phyloP scores from a whole-genome alignment of 2,113 vertebrate species.

The Mola mola region DNA sequence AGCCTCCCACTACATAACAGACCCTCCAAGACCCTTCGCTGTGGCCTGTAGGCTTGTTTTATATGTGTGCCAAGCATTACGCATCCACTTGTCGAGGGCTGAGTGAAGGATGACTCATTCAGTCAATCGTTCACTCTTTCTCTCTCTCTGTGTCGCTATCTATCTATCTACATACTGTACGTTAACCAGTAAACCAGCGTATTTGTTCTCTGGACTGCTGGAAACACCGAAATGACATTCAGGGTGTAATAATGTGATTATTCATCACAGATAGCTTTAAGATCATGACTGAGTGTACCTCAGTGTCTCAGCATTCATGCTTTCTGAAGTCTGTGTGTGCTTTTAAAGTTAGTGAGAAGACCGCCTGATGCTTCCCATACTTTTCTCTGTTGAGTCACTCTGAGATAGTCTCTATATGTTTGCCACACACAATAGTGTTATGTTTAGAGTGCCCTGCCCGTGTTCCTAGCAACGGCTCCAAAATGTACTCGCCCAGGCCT shows the following conservation, averaged over 20 bases:
- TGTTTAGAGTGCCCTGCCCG: slow-evolving; percentile 21
- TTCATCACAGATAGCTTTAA: too few species aligned
- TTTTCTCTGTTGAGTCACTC: too few species aligned
- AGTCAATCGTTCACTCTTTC: not conserved
- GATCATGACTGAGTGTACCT: too few species aligned
- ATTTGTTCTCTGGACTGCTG: slow-evolving; percentile 44
- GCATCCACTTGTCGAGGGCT: slow-evolving; percentile 43
- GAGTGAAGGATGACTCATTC: slow-evolving; percentile 63
- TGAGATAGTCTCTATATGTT: too few species aligned
- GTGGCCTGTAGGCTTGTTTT: slow-evolving; percentile 59
- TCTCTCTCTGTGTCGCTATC: not conserved
- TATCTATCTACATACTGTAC: too few species aligned
- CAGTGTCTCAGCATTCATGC: too few species aligned
- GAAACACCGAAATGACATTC: slow-evolving; percentile 66
- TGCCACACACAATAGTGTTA: too few species aligned
- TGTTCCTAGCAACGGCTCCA: slow-evolving; percentile 15
- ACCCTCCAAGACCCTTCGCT: slow-evolving; percentile 54
- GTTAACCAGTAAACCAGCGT: slow-evolving; percentile 36
- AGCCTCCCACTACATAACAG: slow-evolving; percentile 69
- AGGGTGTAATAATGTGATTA: slow-evolving; percentile 54
- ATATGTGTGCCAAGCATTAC: slow-evolving; percentile 56
- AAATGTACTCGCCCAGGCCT: slow-evolving; percentile 35
- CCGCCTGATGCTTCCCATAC: too few species aligned
- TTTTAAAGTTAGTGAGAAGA: too few species aligned
- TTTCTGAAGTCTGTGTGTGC: too few species aligned